Conservation (phyloP, 92 coral and sea anemone species). For the Paragorgia papillata region DNA sequence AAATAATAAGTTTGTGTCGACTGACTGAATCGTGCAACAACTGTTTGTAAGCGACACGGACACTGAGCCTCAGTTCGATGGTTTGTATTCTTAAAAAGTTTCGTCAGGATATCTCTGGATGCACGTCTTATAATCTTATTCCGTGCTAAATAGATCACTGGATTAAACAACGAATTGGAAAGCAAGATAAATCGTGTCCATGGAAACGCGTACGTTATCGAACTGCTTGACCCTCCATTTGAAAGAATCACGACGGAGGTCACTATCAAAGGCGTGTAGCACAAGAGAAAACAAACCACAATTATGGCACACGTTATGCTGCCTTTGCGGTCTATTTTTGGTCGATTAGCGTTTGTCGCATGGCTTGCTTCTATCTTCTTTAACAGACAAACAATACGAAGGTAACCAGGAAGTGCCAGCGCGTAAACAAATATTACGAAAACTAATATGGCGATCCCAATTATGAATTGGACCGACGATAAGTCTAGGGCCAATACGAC, state of each 20-base stretch:
- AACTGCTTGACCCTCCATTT: background rate
- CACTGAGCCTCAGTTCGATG: no score
- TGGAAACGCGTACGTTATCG: conserved; percentile 16
- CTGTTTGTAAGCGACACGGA: no score
- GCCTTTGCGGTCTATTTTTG: conserved; percentile 19
- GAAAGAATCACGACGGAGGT: background rate
- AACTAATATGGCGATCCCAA: conserved; percentile 5
- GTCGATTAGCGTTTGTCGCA: background rate
- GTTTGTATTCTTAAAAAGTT: conserved; percentile 11
- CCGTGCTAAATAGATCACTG: conserved; percentile 9
- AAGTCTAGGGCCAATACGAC: background rate
- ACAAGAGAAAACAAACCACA: conserved; percentile 18
- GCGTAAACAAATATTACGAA: background rate
- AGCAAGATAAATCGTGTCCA: conserved; percentile 26
- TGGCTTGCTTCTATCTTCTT: conserved; percentile 34
- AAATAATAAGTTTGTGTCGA: background rate
- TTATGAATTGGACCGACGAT: background rate
- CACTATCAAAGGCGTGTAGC: conserved; percentile 32
- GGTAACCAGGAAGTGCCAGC: conserved; percentile 18
- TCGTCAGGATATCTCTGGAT: background rate
- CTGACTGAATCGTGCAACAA: background rate
- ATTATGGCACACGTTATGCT: conserved; percentile 38
- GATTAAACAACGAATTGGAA: conserved; percentile 28
- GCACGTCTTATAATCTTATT: background rate
- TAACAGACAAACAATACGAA: conserved; percentile 13